A percentile compares a stretch with the other conserved stretches of the same genome.
phyloP scores from a whole-genome alignment of 2,888 invertebrate species.

The Platerodrilus igneus region DNA sequence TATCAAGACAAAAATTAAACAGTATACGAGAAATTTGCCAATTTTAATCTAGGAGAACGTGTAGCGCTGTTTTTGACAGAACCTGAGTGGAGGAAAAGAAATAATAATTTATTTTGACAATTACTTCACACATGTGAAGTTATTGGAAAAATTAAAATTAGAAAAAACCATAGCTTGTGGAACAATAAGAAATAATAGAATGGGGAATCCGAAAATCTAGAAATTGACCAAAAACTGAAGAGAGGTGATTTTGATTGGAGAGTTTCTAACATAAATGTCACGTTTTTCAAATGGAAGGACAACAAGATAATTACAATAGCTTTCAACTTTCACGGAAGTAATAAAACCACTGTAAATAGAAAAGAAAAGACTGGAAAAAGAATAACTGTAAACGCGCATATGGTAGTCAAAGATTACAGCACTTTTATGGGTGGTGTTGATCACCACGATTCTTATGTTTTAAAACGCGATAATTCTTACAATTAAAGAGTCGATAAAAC shows the following conservation, averaged over 20 bases:
- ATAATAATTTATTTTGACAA: conserved; percentile 22
- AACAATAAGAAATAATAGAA: conserved; percentile 19
- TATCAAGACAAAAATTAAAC: too few species aligned
- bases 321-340: conserved; percentile 28
- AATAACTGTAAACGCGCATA: conserved; percentile 19
- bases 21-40: conserved; percentile 21
- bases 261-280: conserved; percentile 12
- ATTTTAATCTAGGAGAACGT: conserved; percentile 28
- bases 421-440: conserved; percentile 25
- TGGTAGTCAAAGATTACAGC: conserved; percentile 26
- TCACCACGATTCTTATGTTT: too few species aligned
- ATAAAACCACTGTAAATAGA: conserved; percentile 22
- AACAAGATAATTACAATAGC: conserved; percentile 20
- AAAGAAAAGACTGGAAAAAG: conserved; percentile 24
- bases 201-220: conserved; percentile 8
- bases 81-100: conserved; percentile 19
- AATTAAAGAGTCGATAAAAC: too few species aligned
- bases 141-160: conserved; percentile 24
- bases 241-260: conserved; percentile 24
- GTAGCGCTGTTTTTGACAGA: conserved; percentile 26
- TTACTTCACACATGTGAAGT: conserved; percentile 21
- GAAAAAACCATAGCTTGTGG: conserved; percentile 25
- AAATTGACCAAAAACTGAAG: conserved; percentile 20
- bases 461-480: too few species aligned
- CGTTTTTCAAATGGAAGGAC: conserved; percentile 23